Conservation (phyloP, 1,140 invertebrate genomes). For the Eueides isabella region DNA sequence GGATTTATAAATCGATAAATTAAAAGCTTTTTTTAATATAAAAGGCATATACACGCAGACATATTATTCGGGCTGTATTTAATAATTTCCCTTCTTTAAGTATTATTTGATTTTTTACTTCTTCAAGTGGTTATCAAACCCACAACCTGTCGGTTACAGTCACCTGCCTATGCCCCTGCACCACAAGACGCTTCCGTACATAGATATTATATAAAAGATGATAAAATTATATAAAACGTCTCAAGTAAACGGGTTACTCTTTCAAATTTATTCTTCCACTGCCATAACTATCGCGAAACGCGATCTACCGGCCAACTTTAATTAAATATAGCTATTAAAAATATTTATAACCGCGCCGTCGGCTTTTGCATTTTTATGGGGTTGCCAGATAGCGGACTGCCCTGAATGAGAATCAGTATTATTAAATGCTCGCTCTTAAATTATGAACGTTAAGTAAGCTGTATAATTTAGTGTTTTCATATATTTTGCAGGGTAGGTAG, state of each 20-base stretch:
- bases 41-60: too few relatives aligned
- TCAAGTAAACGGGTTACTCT: conserved; percentile 37
- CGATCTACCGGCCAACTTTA: conserved; percentile 58
- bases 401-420: conserved; percentile 13
- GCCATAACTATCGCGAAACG: conserved; percentile 51
- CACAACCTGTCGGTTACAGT: too few relatives aligned
- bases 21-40: too few relatives aligned
- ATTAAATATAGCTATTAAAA: conserved; percentile 74
- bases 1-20: too few relatives aligned
- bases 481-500: background rate
- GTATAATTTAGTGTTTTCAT: background rate
- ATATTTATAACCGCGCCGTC: conserved; percentile 63
- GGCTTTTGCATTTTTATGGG: conserved; percentile 64
- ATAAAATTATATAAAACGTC: background rate
- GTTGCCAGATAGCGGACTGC: conserved; percentile 49
- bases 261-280: conserved; percentile 54
- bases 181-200: too few relatives aligned
- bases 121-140: background rate
- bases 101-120: too few relatives aligned
- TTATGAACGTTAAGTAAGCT: conserved; percentile 5
- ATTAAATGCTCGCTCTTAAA: conserved; percentile 7
- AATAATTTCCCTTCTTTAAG: too few relatives aligned
- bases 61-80: too few relatives aligned
- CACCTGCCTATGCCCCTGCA: too few relatives aligned
- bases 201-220: too few relatives aligned